Evolutionary conservation across 2,888 invertebrate species (phyloP), one percentile per base, ranked within the genome.

Genomic region (Drosophila niveifrons): DNA sequence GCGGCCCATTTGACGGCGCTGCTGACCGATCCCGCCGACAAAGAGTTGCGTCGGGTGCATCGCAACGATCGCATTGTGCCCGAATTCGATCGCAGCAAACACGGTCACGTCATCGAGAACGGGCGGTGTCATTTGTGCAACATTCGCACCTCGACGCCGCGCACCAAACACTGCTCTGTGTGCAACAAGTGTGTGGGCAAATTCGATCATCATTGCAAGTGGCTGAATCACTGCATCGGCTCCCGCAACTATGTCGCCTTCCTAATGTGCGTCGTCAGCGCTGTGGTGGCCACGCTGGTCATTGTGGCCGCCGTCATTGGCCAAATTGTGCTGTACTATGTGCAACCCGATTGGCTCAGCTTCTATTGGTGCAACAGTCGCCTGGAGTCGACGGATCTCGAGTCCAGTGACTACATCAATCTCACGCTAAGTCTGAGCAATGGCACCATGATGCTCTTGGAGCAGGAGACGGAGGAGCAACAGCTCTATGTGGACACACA

Each of bases 151-250:
- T 94, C 94, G 67, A 95, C 95, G 67, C 94, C 94, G 55, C 94
- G 96, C 73, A 97, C 97, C 10, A 99, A 99, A 92, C 99, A 99
- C 92, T 99, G 99, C 92, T 96, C 97, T 86, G 95, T 97, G 80
- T 99, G 99, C 93, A 99, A 99, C 94, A 99, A 99, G 94, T 99
- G 99, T 93, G 97, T 99, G 55, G 95, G 96, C 11, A 94, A 95
- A 66, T 99, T 99, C 93, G 99, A 99, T 92, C 99, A 99, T 92
- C 99, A 99, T 93, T 99, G 99, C 94, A 98, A 98, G 94, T 99
- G 99, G 99, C 94, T 99, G 80, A 99, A 99, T 93, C 98, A 98
- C 93, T 99, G 99, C 93, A 95, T 99, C 71, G 99, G 99, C 8
- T 95, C 95, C 47, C 94, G 97, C 81, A 99, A 98, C 92, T 99